Evolutionary conservation across 2,888 invertebrate genomes (phyloP), one percentile per base, ranked within the genome.

Genomic region (Pimpla rufipes): DNA sequence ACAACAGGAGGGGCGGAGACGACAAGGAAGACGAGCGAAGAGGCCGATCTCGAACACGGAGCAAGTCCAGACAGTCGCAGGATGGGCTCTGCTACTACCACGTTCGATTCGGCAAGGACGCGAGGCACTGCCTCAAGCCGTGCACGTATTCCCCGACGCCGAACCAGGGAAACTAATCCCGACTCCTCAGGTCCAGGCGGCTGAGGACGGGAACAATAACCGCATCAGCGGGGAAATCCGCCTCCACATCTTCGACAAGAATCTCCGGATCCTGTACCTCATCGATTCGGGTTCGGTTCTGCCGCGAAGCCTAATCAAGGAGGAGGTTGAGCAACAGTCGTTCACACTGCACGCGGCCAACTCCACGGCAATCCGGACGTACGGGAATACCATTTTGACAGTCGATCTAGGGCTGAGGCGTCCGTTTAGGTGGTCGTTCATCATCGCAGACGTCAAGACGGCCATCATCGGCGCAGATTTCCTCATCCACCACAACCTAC

Each of bases 381-480:
- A 68, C 45, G 79, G 85, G 2, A 67, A 64, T 2, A 80, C 66
- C 16, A 29, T 76, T n/a, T 10, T 85, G 3, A 57, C 62, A 8
- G 50, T 87, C 0, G 80, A 85, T 21, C 11, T 85, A 37, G 75
- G 66, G 18, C 59, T 83, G 1, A 78, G 84, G 3, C 57, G 84
- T 29, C 23, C n/a, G 1, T 79, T 87, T 23, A 62, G 52, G 3
- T 85, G 80, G 83, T 13, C 75, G 0, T 85, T 87, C 57, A 66
- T 85, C 11, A 74, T 87, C 21, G 84, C 85, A 4, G 79, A 81
- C 3, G 78, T 84, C 1, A 21, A 50, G 18, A 10, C 76, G 7
- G 62, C 84, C 8, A 86, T 87, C 18, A 57, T 87, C 8, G 85
- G 86, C 4, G 81, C 84, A 7, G 84, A 85, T 16, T 86, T 84